phyloP scores from a whole-genome alignment of 2,113 vertebrate genomes.

The Ammodytes marinus region DNA sequence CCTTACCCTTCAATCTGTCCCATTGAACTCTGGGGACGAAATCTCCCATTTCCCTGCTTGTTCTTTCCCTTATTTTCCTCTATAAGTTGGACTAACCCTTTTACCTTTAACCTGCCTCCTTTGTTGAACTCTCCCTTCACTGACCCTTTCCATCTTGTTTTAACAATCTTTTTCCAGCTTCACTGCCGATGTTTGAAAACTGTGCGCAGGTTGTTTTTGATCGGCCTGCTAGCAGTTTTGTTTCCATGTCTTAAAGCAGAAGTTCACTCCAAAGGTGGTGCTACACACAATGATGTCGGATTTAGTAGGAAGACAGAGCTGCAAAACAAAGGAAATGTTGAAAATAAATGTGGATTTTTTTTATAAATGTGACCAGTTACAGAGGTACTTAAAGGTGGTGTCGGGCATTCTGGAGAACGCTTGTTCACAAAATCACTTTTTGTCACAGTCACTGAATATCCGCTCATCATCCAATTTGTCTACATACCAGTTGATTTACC shows the following conservation, averaged over 20 bases:
- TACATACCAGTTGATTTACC: too few species aligned
- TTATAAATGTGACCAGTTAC: neutral
- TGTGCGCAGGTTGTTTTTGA: conserved; percentile 46
- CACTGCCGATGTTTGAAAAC: conserved; percentile 61
- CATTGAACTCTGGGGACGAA: conserved; percentile 59
- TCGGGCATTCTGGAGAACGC: too few species aligned
- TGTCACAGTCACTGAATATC: too few species aligned
- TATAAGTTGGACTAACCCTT: conserved; percentile 71
- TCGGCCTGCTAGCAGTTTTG: conserved; percentile 54
- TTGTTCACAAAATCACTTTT: too few species aligned
- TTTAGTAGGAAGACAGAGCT: neutral
- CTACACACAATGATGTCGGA: too few species aligned
- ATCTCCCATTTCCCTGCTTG: conserved; percentile 62
- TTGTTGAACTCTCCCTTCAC: conserved; percentile 61
- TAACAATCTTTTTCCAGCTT: conserved; percentile 39
- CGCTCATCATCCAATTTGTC: too few species aligned
- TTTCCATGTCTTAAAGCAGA: conserved; percentile 73
- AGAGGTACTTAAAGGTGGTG: neutral
- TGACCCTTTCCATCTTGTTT: conserved; percentile 24
- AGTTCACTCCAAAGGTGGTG: conserved; percentile 56
- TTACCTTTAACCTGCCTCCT: conserved; percentile 72
- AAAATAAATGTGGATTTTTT: neutral
- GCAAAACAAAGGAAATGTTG: neutral
- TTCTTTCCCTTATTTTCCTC: conserved; percentile 19
- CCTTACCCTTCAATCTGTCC: conserved; percentile 63